Base-by-base conservation (phyloP, 2,888 invertebrate species). In the Morpho helenor region DNA sequence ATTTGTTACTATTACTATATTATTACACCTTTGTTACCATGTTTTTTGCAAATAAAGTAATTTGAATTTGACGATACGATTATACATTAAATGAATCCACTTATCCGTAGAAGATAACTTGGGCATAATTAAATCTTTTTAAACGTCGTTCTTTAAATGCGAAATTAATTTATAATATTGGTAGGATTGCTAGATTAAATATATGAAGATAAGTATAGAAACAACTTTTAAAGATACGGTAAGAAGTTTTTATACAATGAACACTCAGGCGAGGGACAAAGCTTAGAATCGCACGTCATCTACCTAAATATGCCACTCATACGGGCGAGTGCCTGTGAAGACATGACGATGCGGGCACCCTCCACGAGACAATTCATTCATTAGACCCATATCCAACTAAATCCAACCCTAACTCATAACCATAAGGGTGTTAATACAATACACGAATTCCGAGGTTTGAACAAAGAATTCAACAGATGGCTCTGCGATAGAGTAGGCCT, bases 381-480 rank as follows among this genome's bases (percentile, higher is more conserved):
- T 62, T 80, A 72, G 71, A 72, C 71, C 76, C 5, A 8, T 74
- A 74, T 77, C 76, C 79, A 69, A 66, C 68, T 60, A 76, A 63
- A 74, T 70, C 69, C 64, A 68, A 73, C 76, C 72, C 73, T 82
- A 82, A 76, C 67, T 52, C 3, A 54, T 16, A 61, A 60, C 65
- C 61, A 63, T 76, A 82, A 76, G 77, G 71, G 68, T 66, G 63
- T 68, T 73, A 76, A 64, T 79, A 66, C 31, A 31, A 31, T 31
- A 31, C 5, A 31, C 66, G 64, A 68, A 66, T 70, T 67, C 66
- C 45, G 62, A 56, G 75, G 73, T 43, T n/a, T 78, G 70, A 69
- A 82, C 80, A 82, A 82, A 82, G 80, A 79, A 81, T 77, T 82
- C 82, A 85, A 84, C 84, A 84, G 84, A 84, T 85, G 84, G 77